Evolutionary conservation across 2,797 vertebrate species (phyloP).

Genomic region (Thunnus albacares): DNA sequence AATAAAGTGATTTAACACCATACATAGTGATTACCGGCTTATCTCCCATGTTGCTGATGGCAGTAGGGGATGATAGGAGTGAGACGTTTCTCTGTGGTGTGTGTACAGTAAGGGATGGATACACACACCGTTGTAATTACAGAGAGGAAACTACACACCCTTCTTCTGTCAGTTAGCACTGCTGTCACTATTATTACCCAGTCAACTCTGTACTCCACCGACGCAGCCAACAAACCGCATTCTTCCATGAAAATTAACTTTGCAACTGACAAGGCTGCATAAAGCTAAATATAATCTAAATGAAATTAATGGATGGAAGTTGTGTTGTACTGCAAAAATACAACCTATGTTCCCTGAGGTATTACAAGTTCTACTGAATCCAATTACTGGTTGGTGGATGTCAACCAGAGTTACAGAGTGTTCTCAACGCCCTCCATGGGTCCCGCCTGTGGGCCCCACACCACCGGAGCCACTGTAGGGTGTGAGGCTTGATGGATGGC

Average conservation of each 20-base stretch:
- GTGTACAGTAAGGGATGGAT: slow-evolving; percentile 46
- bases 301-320: slow-evolving; percentile 43
- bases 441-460: slow-evolving; percentile 62
- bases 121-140: slow-evolving; percentile 68
- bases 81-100: slow-evolving; percentile 51
- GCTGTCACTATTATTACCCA: slow-evolving; percentile 63
- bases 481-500: slow-evolving; percentile 74
- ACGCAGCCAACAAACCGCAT: slow-evolving; percentile 25
- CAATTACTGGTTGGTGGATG: slow-evolving; percentile 68
- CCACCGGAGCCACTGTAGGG: slow-evolving; percentile 58
- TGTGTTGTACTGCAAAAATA: slow-evolving; percentile 44
- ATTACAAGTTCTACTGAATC: slow-evolving; percentile 63
- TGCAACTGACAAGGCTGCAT: slow-evolving; percentile 17
- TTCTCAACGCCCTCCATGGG: slow-evolving; percentile 63
- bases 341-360: slow-evolving; percentile 55
- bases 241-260: slow-evolving; percentile 35
- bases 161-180: slow-evolving; percentile 60
- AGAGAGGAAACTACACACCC: slow-evolving; percentile 57
- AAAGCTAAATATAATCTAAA: slow-evolving; percentile 47
- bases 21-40: slow-evolving; percentile 50
- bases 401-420: slow-evolving; percentile 62
- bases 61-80: slow-evolving; percentile 56
- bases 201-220: slow-evolving; percentile 36
- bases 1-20: slow-evolving; percentile 61
- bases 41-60: slow-evolving; percentile 54